These are phyloP conservation scores for Oryzias melastigma DNA, from an alignment of 2,113 vertebrate species.

Conservation along the genomic window DNA sequence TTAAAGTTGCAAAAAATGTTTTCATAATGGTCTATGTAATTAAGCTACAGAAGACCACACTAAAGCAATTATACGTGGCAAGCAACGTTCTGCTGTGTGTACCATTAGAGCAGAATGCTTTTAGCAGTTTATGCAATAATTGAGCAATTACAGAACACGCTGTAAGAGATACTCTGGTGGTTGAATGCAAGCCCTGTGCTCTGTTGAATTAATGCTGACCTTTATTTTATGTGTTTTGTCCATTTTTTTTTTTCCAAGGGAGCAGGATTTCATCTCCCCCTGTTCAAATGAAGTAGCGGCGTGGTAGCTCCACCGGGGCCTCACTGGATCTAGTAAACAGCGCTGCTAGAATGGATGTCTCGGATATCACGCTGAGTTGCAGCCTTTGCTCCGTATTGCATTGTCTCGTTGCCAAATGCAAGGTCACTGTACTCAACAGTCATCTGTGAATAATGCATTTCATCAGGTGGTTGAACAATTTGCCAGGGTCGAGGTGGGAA, in stretches of 20 bases:
- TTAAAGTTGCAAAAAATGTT: constrained; percentile 22
- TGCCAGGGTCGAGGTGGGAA: constrained; percentile 14
- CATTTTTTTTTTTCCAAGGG: constrained; percentile 24
- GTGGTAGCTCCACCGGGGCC: constrained; percentile 33
- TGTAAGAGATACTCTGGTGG: constrained; percentile 30
- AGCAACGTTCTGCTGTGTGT: constrained; percentile 26
- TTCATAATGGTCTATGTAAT: constrained; percentile 16
- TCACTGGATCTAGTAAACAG: constrained; percentile 52
- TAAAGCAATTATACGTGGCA: constrained; percentile 22
- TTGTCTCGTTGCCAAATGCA: constrained; percentile 41
- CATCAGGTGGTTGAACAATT: constrained; percentile 43
- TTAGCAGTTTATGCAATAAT: constrained; percentile 51
- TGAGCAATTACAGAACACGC: constrained; percentile 47
- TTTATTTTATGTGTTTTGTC: constrained; percentile 34
- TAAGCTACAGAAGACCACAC: neutral
- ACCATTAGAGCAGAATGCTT: constrained; percentile 37
- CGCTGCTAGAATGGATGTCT: constrained; percentile 33
- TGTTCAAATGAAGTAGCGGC: constrained; percentile 43
- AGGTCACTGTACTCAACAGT: constrained; percentile 50
- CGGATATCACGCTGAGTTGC: constrained; percentile 35
- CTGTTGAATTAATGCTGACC: constrained; percentile 24
- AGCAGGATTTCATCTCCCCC: constrained; percentile 54
- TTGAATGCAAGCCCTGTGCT: constrained; percentile 1
- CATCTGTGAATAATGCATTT: constrained; percentile 57
- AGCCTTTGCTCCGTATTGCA: constrained; percentile 47